phyloP scores from a whole-genome alignment of 2,797 vertebrate species.

The Coregonus ussuriensis region DNA sequence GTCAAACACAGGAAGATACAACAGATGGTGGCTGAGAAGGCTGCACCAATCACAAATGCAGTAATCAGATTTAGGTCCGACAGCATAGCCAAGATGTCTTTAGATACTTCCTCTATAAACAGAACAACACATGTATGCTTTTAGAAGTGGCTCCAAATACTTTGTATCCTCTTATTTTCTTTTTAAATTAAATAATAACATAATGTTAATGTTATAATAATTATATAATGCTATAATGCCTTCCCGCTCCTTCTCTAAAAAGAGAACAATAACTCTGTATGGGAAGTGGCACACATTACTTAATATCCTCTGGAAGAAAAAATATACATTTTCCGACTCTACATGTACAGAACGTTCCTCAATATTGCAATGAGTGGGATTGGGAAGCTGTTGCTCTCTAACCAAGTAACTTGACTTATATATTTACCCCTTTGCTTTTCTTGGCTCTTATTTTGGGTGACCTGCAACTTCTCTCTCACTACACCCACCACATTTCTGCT shows the following conservation, averaged over 20 bases:
- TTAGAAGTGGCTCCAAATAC: neutral
- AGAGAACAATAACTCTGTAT: neutral
- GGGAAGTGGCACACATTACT: neutral
- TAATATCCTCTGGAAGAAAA: neutral
- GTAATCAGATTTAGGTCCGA: constrained; percentile 22
- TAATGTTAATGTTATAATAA: no score
- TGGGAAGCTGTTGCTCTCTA: no score
- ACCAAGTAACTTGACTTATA: neutral
- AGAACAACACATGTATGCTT: neutral
- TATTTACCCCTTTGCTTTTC: neutral
- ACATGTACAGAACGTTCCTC: neutral
- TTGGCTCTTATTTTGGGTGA: fast-evolving
- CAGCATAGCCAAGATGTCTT: fast-evolving
- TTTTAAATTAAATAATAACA: no score
- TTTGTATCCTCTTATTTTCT: neutral
- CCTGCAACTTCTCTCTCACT: constrained; percentile 16
- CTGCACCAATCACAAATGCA: constrained; percentile 51
- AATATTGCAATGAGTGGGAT: neutral
- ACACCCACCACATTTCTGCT: constrained; percentile 19
- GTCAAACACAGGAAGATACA: constrained; percentile 26
- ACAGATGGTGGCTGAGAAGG: constrained; percentile 42
- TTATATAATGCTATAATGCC: fast-evolving
- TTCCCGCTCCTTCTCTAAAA: neutral
- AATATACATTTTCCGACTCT: neutral
- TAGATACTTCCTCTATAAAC: neutral